Evolutionary conservation across 2,113 vertebrate genomes (phyloP).

Genomic region (Peromyscus polionotus): DNA sequence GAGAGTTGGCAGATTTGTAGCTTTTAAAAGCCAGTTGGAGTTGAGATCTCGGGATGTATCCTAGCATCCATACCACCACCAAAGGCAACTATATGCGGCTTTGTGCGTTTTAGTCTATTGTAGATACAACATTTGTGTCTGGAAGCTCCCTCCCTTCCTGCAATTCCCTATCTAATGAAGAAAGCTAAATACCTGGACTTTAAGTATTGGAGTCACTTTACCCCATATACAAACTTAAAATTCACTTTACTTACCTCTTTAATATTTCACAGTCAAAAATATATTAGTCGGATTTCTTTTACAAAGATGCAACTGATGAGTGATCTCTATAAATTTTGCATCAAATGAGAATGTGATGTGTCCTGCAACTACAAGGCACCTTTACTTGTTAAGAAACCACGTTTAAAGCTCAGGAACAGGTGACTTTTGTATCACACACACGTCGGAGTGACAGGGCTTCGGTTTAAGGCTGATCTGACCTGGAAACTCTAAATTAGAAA

Average conservation of each 20-base stretch:
- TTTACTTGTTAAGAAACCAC: neutral
- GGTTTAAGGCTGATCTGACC: neutral
- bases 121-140: neutral
- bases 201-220: neutral
- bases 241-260: neutral
- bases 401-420: neutral
- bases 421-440: neutral
- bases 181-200: neutral
- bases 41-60: conserved; percentile 28
- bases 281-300: neutral
- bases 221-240: neutral
- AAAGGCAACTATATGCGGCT: neutral
- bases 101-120: neutral
- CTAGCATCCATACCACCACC: neutral
- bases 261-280: conserved; percentile 8
- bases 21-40: neutral
- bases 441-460: neutral
- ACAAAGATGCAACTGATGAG: neutral
- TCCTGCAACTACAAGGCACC: neutral
- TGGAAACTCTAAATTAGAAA: neutral
- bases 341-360: neutral
- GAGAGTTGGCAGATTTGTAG: neutral
- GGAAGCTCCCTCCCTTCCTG: neutral
- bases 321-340: neutral
- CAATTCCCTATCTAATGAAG: neutral